Base-by-base conservation (phyloP, 1,140 invertebrate genomes). In the Harpegnathos saltator region DNA sequence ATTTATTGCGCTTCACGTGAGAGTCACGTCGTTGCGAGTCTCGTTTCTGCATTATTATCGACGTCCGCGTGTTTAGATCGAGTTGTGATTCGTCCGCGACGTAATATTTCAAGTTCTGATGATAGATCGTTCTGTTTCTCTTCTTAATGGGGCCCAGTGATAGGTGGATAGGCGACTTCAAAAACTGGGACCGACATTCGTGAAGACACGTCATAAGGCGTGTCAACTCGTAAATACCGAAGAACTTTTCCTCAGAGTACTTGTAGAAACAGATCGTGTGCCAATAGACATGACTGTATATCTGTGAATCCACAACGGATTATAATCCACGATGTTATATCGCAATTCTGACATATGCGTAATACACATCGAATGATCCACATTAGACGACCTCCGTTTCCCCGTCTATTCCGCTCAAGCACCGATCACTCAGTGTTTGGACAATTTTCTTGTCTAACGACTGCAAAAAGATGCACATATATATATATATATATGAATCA, bases 31-130 rank as follows among this genome's bases (percentile, higher is more conserved):
- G 56, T 33, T 38, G 52, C 58, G 52, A 82, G 33, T n/a, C n/a
- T n/a, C 26, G 66, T 22, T 82, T 69, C 75, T 69, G 83, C 59
- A 48, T 82, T 84, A 82, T 82, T 82, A 82, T 73, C 54, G 26
- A 29, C 15, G n/a, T 59, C 24, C 19, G 65, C 50, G 56, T 26
- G 69, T 65, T 62, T n/a, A 44, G 68, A 44, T 72, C 73, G 38
- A 68, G 65, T 63, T 61, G 24, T 78, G 24, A 58, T 58, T 66
- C 59, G 24, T 24, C 24, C 24, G 54, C 22, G 33, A 68, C 26
- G 82, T 33, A 58, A 83, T 78, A 44, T 48, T 65, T 78, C 24
- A 29, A 77, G 63, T 33, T 24, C 19, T 19, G 44, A 83, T 78
- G 74, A 78, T 75, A 77, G 12, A 83, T 38, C 19, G 22, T 19